These are phyloP conservation scores for Engraulis encrasicolus DNA, from an alignment of 2,113 vertebrate genomes.

Conservation along the genomic window DNA sequence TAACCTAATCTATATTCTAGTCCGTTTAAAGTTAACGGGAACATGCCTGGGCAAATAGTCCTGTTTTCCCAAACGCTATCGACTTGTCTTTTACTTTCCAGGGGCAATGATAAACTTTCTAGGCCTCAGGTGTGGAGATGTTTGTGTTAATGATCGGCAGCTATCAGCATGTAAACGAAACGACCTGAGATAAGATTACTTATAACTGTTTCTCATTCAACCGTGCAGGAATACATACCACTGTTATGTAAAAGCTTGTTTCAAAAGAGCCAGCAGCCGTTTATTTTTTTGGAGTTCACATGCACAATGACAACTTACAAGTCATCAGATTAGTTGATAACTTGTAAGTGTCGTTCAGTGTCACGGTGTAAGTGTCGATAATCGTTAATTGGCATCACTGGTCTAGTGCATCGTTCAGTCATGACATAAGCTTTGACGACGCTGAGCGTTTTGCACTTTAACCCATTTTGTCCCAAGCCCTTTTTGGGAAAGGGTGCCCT, in stretches of 20 bases:
- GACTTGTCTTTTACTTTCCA: background rate
- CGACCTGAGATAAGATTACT: background rate
- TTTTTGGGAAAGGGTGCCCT: no score
- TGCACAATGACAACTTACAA: background rate
- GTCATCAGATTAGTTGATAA: no score
- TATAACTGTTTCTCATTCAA: background rate
- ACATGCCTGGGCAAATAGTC: background rate
- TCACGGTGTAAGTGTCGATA: no score
- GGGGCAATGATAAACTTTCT: background rate
- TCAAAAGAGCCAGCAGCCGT: background rate
- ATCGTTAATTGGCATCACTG: no score
- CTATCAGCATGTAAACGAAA: background rate
- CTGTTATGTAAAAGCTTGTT: background rate
- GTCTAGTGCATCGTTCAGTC: no score
- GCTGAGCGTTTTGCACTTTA: no score
- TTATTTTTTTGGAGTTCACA: background rate
- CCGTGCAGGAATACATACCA: background rate
- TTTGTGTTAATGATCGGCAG: background rate
- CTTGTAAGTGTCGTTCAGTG: no score
- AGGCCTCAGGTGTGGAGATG: background rate
- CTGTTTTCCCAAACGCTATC: background rate
- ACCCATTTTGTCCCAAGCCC: no score
- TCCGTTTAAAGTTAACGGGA: background rate
- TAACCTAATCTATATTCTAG: background rate
- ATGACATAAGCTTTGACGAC: no score